Percentiles rank a stretch among this genome's conserved stretches.
phyloP scores from a whole-genome alignment of 2,888 invertebrate genomes.

The Agonopterix arenella region DNA sequence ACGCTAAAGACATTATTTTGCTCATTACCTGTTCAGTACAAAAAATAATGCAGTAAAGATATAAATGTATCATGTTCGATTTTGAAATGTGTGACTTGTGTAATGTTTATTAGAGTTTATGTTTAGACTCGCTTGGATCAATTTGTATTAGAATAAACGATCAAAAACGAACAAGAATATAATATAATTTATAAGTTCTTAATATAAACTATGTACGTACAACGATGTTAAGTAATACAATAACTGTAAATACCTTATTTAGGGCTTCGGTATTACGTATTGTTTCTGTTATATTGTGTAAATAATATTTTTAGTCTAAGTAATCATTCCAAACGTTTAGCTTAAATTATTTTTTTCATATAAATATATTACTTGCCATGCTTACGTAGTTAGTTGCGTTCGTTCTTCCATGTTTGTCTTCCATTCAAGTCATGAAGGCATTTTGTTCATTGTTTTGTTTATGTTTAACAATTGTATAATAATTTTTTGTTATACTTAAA shows the following conservation, averaged over 20 bases:
- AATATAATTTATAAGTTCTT: slow-evolving; percentile 6
- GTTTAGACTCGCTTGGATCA: background rate
- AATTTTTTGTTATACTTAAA: slow-evolving; percentile 51
- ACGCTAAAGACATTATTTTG: slow-evolving; percentile 22
- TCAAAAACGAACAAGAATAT: slow-evolving; percentile 14
- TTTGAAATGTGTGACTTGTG: background rate
- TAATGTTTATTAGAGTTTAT: slow-evolving; percentile 6
- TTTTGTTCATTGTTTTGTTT: slow-evolving; percentile 65
- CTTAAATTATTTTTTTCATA: slow-evolving; percentile 65
- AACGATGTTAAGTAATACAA: slow-evolving; percentile 28
- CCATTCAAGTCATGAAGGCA: slow-evolving; percentile 53
- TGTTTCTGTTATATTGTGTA: slow-evolving; percentile 69
- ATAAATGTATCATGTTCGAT: slow-evolving; percentile 9
- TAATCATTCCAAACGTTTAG: slow-evolving; percentile 69
- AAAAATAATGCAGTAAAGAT: slow-evolving; percentile 33
- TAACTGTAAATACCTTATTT: slow-evolving; percentile 20
- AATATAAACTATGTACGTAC: slow-evolving; percentile 13
- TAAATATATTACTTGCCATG: slow-evolving; percentile 71
- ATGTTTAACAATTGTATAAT: slow-evolving; percentile 59
- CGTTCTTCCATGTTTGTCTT: slow-evolving; percentile 45
- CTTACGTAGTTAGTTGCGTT: slow-evolving; percentile 56
- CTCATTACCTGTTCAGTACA: slow-evolving; percentile 74
- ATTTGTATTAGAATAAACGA: too few species aligned
- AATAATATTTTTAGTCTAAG: slow-evolving; percentile 56
- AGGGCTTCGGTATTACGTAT: slow-evolving; percentile 19